Percentiles rank a stretch among this genome's conserved stretches.
Conservation (phyloP, 2,888 invertebrate genomes). For the Tiliacea citrago region DNA sequence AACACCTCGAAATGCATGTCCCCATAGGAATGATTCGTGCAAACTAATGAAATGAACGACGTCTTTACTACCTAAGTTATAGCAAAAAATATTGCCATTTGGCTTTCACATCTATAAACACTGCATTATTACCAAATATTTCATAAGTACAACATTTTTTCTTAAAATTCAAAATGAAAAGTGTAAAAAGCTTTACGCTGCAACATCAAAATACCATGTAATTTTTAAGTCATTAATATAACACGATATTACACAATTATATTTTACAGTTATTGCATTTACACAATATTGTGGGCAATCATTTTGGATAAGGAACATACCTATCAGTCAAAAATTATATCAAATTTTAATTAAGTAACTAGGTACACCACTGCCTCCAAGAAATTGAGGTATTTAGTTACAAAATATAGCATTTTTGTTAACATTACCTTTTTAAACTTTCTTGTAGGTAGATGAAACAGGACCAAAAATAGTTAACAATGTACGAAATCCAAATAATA, state of each 20-base stretch:
- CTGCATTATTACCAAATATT: slow-evolving; percentile 60
- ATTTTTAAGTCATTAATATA: slow-evolving; percentile 64
- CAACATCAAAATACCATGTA: slow-evolving; percentile 66
- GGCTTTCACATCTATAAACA: slow-evolving; percentile 64
- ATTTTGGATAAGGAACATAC: slow-evolving; percentile 71
- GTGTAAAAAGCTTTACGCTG: slow-evolving; percentile 62
- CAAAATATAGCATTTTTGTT: slow-evolving; percentile 51
- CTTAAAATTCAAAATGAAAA: slow-evolving; percentile 56
- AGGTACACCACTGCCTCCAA: slow-evolving; percentile 52
- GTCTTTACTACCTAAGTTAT: slow-evolving; percentile 74
- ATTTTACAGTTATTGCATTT: slow-evolving; percentile 72
- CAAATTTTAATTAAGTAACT: slow-evolving; percentile 58
- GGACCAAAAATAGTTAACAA: slow-evolving; percentile 68
- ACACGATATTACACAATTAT: slow-evolving; percentile 60
- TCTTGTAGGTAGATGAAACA: slow-evolving; percentile 64
- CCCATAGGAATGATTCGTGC: slow-evolving; percentile 92
- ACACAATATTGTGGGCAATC: slow-evolving; percentile 69
- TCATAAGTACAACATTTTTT: slow-evolving; percentile 62
- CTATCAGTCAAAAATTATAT: slow-evolving; percentile 74
- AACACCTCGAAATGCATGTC: slow-evolving; percentile 76
- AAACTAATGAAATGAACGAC: slow-evolving; percentile 89
- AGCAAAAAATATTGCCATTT: slow-evolving; percentile 74
- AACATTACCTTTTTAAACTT: slow-evolving; percentile 57
- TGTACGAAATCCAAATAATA: slow-evolving; percentile 72
- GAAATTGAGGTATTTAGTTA: slow-evolving; percentile 44